Evolutionary conservation across 2,797 vertebrate species (phyloP).

Genomic region (Buphagus erythrorhynchus): DNA sequence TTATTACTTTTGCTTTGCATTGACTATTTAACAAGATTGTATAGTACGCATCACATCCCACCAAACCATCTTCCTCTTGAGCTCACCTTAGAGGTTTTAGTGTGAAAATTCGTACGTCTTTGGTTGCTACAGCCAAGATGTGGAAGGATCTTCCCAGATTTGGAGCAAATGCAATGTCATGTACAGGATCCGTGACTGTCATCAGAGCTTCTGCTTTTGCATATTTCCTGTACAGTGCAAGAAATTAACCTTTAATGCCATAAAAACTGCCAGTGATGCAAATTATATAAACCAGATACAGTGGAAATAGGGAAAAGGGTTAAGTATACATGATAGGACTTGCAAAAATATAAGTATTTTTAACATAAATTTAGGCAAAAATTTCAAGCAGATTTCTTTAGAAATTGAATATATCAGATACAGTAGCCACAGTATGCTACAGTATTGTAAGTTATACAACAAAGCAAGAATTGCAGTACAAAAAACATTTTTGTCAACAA

Average conservation of each 20-base stretch:
- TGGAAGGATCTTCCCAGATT: constrained; percentile 97
- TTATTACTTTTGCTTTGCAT: neutral
- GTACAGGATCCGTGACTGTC: constrained; percentile 95
- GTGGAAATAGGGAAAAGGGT: neutral
- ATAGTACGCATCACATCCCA: neutral
- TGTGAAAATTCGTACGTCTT: constrained; percentile 97
- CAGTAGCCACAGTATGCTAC: neutral
- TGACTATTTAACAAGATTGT: neutral
- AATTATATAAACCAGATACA: neutral
- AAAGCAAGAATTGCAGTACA: neutral
- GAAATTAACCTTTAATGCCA: neutral
- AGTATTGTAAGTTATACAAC: neutral
- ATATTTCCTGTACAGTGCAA: constrained; percentile 85
- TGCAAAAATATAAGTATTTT: neutral
- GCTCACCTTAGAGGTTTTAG: constrained; percentile 93
- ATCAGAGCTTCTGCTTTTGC: constrained; percentile 94
- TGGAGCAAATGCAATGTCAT: constrained; percentile 95
- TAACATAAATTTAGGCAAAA: neutral
- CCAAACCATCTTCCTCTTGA: neutral
- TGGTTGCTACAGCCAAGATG: constrained; percentile 94
- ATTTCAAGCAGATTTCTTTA: neutral
- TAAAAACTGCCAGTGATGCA: neutral
- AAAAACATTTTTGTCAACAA: neutral
- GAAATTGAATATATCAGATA: neutral
- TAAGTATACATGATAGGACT: neutral